phyloP scores from a whole-genome alignment of 2,113 vertebrate genomes.

The Stictonetta naevosa region DNA sequence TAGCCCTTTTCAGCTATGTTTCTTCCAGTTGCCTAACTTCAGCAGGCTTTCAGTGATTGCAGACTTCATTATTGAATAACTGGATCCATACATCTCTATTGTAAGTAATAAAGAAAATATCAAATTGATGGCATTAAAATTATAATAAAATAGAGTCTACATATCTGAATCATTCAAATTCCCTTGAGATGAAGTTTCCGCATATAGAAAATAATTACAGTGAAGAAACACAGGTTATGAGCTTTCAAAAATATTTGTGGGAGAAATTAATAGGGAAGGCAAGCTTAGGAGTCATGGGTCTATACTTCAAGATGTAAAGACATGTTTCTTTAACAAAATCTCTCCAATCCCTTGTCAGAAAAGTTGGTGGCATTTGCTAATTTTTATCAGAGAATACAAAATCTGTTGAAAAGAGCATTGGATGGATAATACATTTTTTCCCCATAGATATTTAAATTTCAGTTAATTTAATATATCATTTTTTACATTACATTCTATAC shows the following conservation, averaged over 20 bases:
- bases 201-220: neutral
- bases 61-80: neutral
- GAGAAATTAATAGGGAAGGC: neutral
- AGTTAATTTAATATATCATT: neutral
- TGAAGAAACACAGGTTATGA: neutral
- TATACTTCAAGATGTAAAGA: neutral
- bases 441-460: neutral
- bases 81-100: neutral
- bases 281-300: neutral
- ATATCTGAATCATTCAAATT: neutral
- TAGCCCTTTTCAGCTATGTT: neutral
- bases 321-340: neutral
- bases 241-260: neutral
- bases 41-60: neutral
- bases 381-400: neutral
- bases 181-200: neutral
- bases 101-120: neutral
- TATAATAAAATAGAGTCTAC: neutral
- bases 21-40: neutral
- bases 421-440: neutral
- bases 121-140: neutral
- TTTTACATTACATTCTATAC: conserved; percentile 4
- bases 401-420: neutral
- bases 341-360: neutral
- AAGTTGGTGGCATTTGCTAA: neutral